Evolutionary conservation across 2,888 invertebrate genomes (phyloP), one percentile per base, ranked within the genome.

Genomic region (Drosophila subsilvestris): DNA sequence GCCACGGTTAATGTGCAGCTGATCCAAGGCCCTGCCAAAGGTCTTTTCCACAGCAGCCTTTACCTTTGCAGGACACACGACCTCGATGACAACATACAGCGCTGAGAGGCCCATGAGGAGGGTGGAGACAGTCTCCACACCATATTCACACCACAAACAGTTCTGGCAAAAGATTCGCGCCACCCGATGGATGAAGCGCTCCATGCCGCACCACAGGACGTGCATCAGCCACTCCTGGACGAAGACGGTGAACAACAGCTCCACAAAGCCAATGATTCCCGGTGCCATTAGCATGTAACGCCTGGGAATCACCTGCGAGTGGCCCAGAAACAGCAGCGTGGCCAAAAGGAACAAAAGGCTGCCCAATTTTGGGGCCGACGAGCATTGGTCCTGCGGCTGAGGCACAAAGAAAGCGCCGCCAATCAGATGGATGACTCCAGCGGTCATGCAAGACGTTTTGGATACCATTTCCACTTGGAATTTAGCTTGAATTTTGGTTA

Each of bases 171-270:
- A 7, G 10, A 62, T 20, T 0, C 51, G 25, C 44, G 65, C 59
- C 10, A 68, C n/a, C 20, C 50, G 61, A 7, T 62, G 55, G 25
- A 65, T 29, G 0, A 79, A n/a, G 1, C 76, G 65, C 43, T 79
- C 74, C 49, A 63, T 62, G 25, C 54, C 51, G 7, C 63, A 76
- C 85, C 85, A 85, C 10, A 58, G 70, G 10, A 68, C 2, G 7
- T 63, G 29, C 5, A 74, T 48, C 10, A 69, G 18, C 45, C 81
- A 58, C 42, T 78, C 85, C 27, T 69, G 48, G 25, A 70, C 12
- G 25, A 74, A 60, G 37, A 81, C 53, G 22, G 74, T 80, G 53
- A 50, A 48, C 62, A 84, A 42, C 20, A 78, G 49, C 51, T 80
- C 85, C 9, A 48, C 45, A 3, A 48, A 42, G 22, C 42, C 50